A percentile compares a stretch with the other conserved stretches of the same genome.
Conservation (phyloP, 2,888 invertebrate genomes). For the Gonocerus acuteangulatus region DNA sequence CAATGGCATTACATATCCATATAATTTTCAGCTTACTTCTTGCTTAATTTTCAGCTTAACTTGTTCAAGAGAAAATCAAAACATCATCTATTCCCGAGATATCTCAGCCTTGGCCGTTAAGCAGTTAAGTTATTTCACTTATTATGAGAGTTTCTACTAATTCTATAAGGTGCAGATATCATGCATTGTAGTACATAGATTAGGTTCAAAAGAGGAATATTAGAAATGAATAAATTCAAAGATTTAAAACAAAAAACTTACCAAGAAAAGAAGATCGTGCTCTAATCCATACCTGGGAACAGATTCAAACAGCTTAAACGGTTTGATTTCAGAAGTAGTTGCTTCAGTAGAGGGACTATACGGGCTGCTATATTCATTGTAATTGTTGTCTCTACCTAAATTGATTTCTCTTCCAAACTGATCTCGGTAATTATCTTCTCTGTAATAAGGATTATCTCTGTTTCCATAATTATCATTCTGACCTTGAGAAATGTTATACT, state of each 20-base stretch:
- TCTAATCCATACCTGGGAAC: constrained; percentile 57
- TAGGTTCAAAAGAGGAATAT: too few species aligned
- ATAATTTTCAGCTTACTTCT: too few species aligned
- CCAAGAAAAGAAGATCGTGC: constrained; percentile 72
- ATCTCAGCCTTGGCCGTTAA: too few species aligned
- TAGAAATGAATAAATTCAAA: too few species aligned
- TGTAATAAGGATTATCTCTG: constrained; percentile 20
- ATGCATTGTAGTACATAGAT: too few species aligned
- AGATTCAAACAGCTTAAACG: constrained; percentile 67
- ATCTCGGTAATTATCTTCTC: constrained; percentile 16
- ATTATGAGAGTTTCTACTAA: too few species aligned
- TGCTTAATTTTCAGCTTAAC: too few species aligned
- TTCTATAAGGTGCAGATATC: too few species aligned
- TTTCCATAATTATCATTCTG: constrained; percentile 31
- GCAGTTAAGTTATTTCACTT: too few species aligned
- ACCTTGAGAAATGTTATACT: constrained; percentile 40
- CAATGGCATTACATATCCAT: too few species aligned
- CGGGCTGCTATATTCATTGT: not conserved
- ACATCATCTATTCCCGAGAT: too few species aligned
- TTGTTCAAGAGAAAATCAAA: too few species aligned
- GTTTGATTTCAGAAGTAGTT: not conserved
- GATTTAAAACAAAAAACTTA: constrained; percentile 45
- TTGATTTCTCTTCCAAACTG: constrained; percentile 17
- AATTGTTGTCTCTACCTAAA: not conserved
- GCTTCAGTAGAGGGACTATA: not conserved